These are phyloP conservation scores for Watsonalla cultraria DNA, from an alignment of 2,888 invertebrate genomes.

Conservation along the genomic window DNA sequence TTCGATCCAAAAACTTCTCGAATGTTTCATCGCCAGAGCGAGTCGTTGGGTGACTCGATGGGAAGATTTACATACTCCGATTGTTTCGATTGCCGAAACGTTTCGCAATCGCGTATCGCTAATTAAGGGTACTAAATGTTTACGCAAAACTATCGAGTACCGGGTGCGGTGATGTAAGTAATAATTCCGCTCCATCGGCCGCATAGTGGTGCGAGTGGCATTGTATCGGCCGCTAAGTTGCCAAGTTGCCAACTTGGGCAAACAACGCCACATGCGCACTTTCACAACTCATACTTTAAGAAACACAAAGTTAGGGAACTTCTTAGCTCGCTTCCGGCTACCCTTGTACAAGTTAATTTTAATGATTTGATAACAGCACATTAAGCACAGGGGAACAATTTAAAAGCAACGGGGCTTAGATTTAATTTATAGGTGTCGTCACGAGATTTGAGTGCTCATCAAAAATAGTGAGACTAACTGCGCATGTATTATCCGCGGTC, in stretches of 20 bases:
- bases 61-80: too few relatives aligned
- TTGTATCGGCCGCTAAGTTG: constrained; percentile 2
- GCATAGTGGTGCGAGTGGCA: neutral
- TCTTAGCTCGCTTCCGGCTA: neutral
- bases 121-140: neutral
- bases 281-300: neutral
- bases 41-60: too few relatives aligned
- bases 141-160: neutral
- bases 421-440: too few relatives aligned
- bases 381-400: too few relatives aligned
- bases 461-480: too few relatives aligned
- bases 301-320: neutral
- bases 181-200: constrained; percentile 1
- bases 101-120: too few relatives aligned
- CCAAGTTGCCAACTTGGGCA: neutral
- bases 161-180: neutral
- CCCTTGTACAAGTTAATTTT: constrained; percentile 14
- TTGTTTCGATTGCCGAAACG: too few relatives aligned
- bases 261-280: constrained; percentile 1
- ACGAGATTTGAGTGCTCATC: too few relatives aligned
- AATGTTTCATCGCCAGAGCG: too few relatives aligned
- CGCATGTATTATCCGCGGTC: too few relatives aligned
- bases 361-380: constrained; percentile 4
- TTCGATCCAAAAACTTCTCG: too few relatives aligned
- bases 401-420: too few relatives aligned